Conservation (phyloP, 2,113 vertebrate genomes). For the Canis aureus region DNA sequence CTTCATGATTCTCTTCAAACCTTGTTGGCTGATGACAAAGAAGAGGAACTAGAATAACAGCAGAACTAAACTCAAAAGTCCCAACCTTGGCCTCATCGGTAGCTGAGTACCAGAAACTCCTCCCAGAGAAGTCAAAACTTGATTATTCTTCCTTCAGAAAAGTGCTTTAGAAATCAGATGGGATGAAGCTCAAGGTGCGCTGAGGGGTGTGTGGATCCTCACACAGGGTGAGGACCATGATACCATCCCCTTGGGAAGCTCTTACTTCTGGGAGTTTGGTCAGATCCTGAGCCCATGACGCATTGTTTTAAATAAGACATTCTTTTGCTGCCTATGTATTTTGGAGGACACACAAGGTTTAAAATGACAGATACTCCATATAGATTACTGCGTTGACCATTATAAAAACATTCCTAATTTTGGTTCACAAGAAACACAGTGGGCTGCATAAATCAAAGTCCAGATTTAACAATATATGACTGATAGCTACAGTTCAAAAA, state of each 20-base stretch:
- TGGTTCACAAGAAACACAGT: not conserved
- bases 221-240: fast-evolving
- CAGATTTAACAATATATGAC: not conserved
- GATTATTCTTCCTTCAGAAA: not conserved
- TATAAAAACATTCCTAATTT: not conserved
- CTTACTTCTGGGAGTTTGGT: not conserved
- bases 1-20: not conserved
- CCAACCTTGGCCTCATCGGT: not conserved
- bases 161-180: not conserved
- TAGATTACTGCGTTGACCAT: not conserved
- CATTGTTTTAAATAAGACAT: not conserved
- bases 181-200: too few species aligned
- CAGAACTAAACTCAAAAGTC: not conserved
- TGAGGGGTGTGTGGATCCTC: not conserved
- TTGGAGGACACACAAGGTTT: not conserved
- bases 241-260: not conserved
- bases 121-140: not conserved
- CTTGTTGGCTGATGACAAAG: not conserved
- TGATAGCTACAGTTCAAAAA: not conserved
- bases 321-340: not conserved
- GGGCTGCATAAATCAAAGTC: not conserved
- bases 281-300: not conserved
- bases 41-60: not conserved
- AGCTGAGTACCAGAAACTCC: not conserved
- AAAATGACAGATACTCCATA: not conserved